These are phyloP conservation scores for Microplitis demolitor DNA, from an alignment of 1,140 invertebrate species.

Conservation along the genomic window DNA sequence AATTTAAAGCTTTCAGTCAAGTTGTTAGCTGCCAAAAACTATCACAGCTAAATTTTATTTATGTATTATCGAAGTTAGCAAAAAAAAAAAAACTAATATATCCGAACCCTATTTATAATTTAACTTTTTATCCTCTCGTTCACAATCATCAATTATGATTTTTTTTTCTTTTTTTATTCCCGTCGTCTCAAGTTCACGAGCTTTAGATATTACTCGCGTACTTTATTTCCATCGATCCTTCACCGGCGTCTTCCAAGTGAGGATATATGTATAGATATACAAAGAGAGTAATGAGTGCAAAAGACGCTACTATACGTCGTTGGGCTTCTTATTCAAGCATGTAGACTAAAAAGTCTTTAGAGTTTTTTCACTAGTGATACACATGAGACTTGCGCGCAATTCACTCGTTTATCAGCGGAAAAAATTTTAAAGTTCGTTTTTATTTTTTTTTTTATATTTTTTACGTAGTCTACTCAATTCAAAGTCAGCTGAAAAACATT, in stretches of 20 bases:
- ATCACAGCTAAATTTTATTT: too few relatives aligned
- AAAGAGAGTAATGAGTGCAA: slow-evolving; percentile 1
- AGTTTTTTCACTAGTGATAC: not conserved
- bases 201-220: not conserved
- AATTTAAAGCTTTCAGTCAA: too few relatives aligned
- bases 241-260: not conserved
- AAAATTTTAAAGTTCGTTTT: not conserved
- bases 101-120: too few relatives aligned
- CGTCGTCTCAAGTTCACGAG: too few relatives aligned
- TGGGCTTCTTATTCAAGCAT: not conserved
- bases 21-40: too few relatives aligned
- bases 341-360: slow-evolving; percentile 2
- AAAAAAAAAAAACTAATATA: too few relatives aligned
- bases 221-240: slow-evolving; percentile 5
- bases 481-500: not conserved
- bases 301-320: not conserved
- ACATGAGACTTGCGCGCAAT: not conserved
- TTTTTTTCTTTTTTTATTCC: too few relatives aligned
- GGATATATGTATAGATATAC: not conserved
- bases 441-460: not conserved
- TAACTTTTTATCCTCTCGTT: too few relatives aligned
- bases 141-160: too few relatives aligned
- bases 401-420: not conserved
- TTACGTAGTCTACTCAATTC: not conserved
- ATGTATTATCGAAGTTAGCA: too few relatives aligned